Base-by-base conservation (phyloP, 2,797 vertebrate genomes). In the Bovichtus diacanthus region DNA sequence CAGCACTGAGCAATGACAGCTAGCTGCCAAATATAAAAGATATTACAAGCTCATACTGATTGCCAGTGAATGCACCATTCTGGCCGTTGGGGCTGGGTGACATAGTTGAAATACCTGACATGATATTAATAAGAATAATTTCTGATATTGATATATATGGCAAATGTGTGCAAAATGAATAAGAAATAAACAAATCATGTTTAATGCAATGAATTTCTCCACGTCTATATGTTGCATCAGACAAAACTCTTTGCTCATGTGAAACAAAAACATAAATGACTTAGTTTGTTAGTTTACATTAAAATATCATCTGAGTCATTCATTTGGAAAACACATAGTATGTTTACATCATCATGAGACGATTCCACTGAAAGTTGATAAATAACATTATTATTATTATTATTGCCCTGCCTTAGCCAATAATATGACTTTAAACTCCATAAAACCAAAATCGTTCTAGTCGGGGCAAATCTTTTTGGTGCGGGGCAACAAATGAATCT, bases 401-500 rank as follows among this genome's bases (percentile, higher is more conserved):
- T 29, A 16, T 23, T 43, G 10, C 13, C 27, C 47, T 66, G 15
- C 25, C n/a, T 4, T 5, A 1, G 21, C 61, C 4, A 23, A 5
- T 25, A 10, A 7, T 25, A 15, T 29, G 12, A 34, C 5, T 29
- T 59, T 18, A 36, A 54, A 50, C 1, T 27, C 0, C 2, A 41
- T 41, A 21, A 38, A 31, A 3, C 6, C 2, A 16, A 56, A 43
- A 64, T 29, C 11, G 15, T 19, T 39, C 47, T 19, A 12, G 3
- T 47, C 6, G 1, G 15, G n/a, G 1, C 0, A 39, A 21, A 54
- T 43, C 0, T 18, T 11, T 21, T 23, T 56, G 41, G 0, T 12
- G 4, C 0, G 2, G 51, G 2, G 5, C 18, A 39, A 51, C 13
- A 36, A 34, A 46, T 43, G 0, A 1, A 23, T 41, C 0, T 1